Evolutionary conservation across 2,113 vertebrate genomes (phyloP), one percentile per base, ranked within the genome.

Genomic region (Chaetodon trifascialis): DNA sequence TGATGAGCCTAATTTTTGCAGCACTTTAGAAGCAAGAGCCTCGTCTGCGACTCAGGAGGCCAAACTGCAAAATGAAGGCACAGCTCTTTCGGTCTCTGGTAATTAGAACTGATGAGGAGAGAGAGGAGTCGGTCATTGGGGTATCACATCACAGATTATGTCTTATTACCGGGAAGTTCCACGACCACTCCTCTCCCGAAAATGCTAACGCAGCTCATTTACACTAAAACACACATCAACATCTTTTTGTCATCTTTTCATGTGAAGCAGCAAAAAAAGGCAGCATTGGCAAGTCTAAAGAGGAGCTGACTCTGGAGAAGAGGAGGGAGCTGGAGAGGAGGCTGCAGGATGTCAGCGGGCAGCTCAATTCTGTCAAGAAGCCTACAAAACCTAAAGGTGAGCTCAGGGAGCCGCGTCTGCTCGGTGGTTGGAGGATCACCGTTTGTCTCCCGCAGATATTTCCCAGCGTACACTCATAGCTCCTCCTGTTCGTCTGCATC

Each of bases 291-390:
- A 97, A 97, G 73, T 97, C 97, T 74, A 97, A 97, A 89, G 98
- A 98, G 88, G 97, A 99, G 79, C 90, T 98, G 87, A 96, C 97
- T 17, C 90, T 97, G 91, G 98, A 99, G 92, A 99, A 98, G 90
- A 97, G 97, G 80, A 94, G 94, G 44, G 98, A 98, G 88, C 92
- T 99, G 87, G 98, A 99, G 94, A 96, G 94, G 91, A 95, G 97
- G 73, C 92, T 99, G 70, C 97, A 98, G 46, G 98, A 99, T 0
- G 98, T 99, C 80, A 98, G 98, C 0, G 97, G 98, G 1, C 98
- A 99, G 63, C 97, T 99, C 46, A 98, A 98, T 55, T 98, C 97
- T 0, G 91, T 95, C 87, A 98, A 98, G 92, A 99, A 99, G 71
- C 97, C 97, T 16, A 93, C 96, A 0, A 99, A 98, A 85, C 94